Evolutionary conservation across 2,888 invertebrate genomes (phyloP), one percentile per base, ranked within the genome.

Genomic region (Caenorhabditis zanzibari): DNA sequence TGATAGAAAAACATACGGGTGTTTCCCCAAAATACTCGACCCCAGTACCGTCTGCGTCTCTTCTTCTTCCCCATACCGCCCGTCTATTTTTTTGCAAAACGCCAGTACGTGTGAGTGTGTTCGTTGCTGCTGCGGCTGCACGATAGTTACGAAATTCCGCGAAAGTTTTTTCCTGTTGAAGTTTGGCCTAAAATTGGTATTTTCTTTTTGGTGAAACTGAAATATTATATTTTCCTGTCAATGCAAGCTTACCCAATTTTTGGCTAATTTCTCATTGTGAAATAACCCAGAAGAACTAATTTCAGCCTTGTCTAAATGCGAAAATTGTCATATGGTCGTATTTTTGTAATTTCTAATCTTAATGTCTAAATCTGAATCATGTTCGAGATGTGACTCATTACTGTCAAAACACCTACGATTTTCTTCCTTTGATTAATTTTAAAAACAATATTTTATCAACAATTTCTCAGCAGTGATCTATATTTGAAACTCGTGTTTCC

Each of bases 11-110:
- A 71, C 66, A 68, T 68, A 77, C 77, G 77, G 71, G 77, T 77
- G 77, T 77, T 77, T 77, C 63, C 69, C 71, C 71, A 77, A 71
- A 71, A 77, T 56, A 77, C 77, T 69, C 76, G 68, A 24, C 64
- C 28, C 26, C 47, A 61, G 16, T 5, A 10, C 16, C 41, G 63
- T 47, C 77, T 77, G 77, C 63, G 77, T 63, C 77, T 77, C 77
- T 56, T 24, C 69, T 24, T 54, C 63, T 71, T 24, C 38, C 69
- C 54, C 32, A 44, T 71, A 61, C 75, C 44, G 64, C 74, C 74
- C 72, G 72, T 73, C 58, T 66, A n/a, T 64, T 28, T 47, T 69
- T 61, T 38, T 63, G 69, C 69, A 77, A 32, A 56, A 41, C 61
- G 63, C 63, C 5, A 63, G 28, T 61, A 44, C 41, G 44, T 58